Evolutionary conservation across 2,797 vertebrate species (phyloP), one percentile per base, ranked within the genome.

Genomic region (Apogon talboti): DNA sequence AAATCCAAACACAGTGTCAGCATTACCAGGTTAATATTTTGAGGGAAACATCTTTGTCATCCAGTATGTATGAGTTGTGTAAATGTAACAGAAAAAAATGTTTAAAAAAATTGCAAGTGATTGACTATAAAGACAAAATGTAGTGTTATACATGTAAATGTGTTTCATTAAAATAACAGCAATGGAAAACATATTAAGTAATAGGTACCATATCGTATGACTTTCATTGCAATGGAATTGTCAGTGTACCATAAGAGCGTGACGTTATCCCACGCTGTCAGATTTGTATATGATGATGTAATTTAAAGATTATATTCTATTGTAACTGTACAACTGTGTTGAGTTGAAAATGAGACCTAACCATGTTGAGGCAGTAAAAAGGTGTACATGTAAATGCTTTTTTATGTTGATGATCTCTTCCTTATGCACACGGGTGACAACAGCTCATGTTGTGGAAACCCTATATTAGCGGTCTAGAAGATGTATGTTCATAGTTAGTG

Each of bases 251-350:
- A 93, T 92, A 92, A 91, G 90, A 83, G 90, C 90, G 91, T 92
- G 93, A 87, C 64, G 84, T 91, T 90, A 89, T 79, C 76, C 90
- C 91, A 91, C 91, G 85, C 90, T 83, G 85, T 94, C 90, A 90
- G 86, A 92, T 93, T 93, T 94, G 93, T 94, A 95, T 92, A 95
- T 94, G 93, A 94, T 91, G 91, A 92, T 94, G 92, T 95, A 94
- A 94, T 94, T 93, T 95, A 94, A 93, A 93, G 89, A 93, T 91
- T 91, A 93, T 93, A 93, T 93, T 93, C 89, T 94, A 92, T 92
- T 92, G 93, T 94, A 94, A 91, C 91, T 94, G 93, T 95, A 93
- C 91, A 93, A 93, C 91, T 93, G 91, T 94, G 92, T 93, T 92
- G 91, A 91, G 92, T 92, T 93, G 90, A 89, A 90, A 89, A 88